A percentile compares a stretch with the other conserved stretches of the same genome.
Conservation (phyloP, 2,113 vertebrate species). For the Ploceus nigricollis region DNA sequence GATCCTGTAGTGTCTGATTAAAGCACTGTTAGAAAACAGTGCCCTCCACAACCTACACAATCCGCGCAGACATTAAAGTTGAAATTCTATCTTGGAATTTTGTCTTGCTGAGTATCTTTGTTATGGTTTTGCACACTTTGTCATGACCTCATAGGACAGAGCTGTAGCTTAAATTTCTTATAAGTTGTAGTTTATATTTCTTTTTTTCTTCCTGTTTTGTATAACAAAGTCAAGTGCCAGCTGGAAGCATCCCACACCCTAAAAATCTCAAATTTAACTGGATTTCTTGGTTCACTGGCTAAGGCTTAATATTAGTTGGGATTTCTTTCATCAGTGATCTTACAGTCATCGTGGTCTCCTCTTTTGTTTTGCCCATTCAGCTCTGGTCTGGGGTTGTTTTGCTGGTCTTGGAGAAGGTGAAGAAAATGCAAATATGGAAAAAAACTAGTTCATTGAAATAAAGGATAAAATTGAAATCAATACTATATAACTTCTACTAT, state of each 20-base stretch:
- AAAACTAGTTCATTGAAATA: not conserved
- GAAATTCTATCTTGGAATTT: not conserved
- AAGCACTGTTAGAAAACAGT: not conserved
- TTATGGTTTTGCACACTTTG: not conserved
- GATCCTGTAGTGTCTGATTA: not conserved
- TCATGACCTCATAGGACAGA: not conserved
- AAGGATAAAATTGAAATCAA: not conserved
- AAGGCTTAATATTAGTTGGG: not conserved
- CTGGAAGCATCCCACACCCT: not conserved
- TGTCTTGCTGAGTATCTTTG: not conserved
- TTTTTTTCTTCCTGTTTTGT: not conserved
- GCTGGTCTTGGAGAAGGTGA: not conserved
- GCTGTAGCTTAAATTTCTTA: not conserved
- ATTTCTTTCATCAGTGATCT: not conserved
- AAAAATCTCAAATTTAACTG: not conserved
- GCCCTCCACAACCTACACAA: not conserved
- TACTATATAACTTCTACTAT: fast-evolving
- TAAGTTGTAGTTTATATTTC: not conserved
- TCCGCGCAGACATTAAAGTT: not conserved
- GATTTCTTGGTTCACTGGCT: not conserved
- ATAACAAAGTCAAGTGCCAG: not conserved
- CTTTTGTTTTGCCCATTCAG: not conserved
- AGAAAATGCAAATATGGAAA: not conserved
- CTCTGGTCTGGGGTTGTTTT: not conserved
- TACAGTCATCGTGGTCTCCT: not conserved